A percentile compares a stretch with the other conserved stretches of the same genome.
These are phyloP conservation scores for Conops quadrifasciatus DNA, from an alignment of 2,888 invertebrate species.

Conservation along the genomic window DNA sequence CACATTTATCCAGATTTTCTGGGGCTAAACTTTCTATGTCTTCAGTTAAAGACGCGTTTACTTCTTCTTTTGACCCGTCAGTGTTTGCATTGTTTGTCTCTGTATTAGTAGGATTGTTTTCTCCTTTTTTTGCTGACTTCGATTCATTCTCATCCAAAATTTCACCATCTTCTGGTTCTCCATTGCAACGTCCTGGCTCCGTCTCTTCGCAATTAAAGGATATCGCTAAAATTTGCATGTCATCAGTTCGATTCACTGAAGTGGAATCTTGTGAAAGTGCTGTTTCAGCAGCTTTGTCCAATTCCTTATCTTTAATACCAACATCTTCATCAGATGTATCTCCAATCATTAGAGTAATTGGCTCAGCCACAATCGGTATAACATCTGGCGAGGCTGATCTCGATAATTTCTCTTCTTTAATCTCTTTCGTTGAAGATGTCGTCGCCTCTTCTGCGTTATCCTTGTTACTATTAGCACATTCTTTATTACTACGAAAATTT, in stretches of 20 bases:
- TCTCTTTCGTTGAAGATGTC: constrained; percentile 5
- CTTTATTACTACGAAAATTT: constrained; percentile 53
- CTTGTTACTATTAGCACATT: constrained; percentile 12
- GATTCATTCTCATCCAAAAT: constrained; percentile 33
- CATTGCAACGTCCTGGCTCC: background rate
- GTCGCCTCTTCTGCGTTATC: constrained; percentile 40
- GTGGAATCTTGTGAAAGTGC: background rate
- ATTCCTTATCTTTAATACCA: background rate
- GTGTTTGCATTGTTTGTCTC: background rate
- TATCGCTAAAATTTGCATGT: background rate
- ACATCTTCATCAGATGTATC: constrained; percentile 65
- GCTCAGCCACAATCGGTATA: constrained; percentile 60
- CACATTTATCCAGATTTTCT: background rate
- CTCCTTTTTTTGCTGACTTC: background rate
- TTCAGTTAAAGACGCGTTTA: background rate
- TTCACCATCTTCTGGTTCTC: constrained; percentile 45
- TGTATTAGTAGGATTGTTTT: constrained; percentile 19
- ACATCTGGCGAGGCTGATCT: constrained; percentile 64
- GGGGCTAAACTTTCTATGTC: background rate
- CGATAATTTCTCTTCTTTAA: constrained; percentile 46
- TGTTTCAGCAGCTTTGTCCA: background rate
- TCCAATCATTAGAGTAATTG: constrained; percentile 68
- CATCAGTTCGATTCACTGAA: constrained; percentile 1
- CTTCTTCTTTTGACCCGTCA: background rate
- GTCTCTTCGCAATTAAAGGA: background rate